Evolutionary conservation across 2,113 vertebrate species (phyloP).

Genomic region (Pelodiscus sinensis): DNA sequence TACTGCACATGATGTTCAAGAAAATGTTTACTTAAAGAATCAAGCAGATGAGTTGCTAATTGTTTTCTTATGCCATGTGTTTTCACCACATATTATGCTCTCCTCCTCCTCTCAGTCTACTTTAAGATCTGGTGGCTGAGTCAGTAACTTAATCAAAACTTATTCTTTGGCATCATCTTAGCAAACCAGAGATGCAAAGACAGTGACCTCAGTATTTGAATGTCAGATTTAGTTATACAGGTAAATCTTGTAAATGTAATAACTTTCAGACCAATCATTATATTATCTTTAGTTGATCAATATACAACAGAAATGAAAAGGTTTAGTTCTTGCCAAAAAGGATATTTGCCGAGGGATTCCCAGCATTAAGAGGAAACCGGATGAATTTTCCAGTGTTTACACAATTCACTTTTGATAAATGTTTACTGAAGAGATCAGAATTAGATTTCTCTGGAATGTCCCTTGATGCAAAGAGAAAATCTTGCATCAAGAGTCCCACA

Average conservation of each 20-base stretch:
- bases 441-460: background rate
- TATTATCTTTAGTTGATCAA: background rate
- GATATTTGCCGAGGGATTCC: background rate
- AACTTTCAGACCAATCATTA: background rate
- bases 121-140: background rate
- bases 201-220: background rate
- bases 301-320: background rate
- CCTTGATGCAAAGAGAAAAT: background rate
- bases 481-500: background rate
- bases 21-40: background rate
- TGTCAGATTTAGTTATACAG: background rate
- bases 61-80: background rate
- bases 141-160: background rate
- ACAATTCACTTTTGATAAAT: background rate
- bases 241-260: background rate
- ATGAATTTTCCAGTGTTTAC: background rate
- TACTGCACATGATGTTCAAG: background rate
- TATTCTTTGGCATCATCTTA: background rate
- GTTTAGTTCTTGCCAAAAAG: background rate
- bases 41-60: background rate
- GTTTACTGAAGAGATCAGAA: background rate
- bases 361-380: conserved; percentile 26
- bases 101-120: background rate
- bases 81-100: background rate
- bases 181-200: background rate